Evolutionary conservation across 2,888 invertebrate genomes (phyloP).

Genomic region (Euclidia mi): DNA sequence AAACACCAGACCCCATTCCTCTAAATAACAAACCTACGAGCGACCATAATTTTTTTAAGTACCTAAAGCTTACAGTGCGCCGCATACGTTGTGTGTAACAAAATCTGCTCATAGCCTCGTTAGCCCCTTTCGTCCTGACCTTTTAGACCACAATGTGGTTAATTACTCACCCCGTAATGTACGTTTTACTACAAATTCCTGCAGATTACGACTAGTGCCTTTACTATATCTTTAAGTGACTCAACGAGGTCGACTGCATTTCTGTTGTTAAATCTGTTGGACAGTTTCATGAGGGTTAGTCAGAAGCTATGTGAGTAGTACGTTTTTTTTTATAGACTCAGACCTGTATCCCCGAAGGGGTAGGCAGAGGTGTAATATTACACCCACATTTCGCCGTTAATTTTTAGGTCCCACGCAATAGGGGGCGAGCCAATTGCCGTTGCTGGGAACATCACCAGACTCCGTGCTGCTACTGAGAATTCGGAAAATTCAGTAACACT

Average conservation of each 20-base stretch:
- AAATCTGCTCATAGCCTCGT: conserved; percentile 29
- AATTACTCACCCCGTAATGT: conserved; percentile 39
- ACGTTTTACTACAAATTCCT: conserved; percentile 37
- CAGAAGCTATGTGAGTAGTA: no score
- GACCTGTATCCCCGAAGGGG: no score
- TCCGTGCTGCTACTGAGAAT: no score
- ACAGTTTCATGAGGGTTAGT: no score
- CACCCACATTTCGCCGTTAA: no score
- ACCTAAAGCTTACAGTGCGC: not conserved
- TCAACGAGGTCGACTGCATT: not conserved
- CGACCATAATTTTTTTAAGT: conserved; percentile 3
- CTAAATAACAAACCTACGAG: not conserved
- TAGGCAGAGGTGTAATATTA: no score
- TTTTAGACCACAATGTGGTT: conserved; percentile 34
- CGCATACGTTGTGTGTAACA: conserved; percentile 14
- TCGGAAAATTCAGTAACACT: no score
- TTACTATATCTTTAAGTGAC: not conserved
- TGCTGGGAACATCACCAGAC: no score
- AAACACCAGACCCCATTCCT: no score
- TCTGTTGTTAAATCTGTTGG: not conserved
- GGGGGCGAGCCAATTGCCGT: no score
- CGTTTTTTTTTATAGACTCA: no score
- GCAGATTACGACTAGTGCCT: conserved; percentile 31
- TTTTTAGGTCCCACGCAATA: no score
- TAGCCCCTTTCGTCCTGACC: conserved; percentile 23